Base-by-base conservation (phyloP, 1,140 invertebrate genomes). In the Drosophila serrata region DNA sequence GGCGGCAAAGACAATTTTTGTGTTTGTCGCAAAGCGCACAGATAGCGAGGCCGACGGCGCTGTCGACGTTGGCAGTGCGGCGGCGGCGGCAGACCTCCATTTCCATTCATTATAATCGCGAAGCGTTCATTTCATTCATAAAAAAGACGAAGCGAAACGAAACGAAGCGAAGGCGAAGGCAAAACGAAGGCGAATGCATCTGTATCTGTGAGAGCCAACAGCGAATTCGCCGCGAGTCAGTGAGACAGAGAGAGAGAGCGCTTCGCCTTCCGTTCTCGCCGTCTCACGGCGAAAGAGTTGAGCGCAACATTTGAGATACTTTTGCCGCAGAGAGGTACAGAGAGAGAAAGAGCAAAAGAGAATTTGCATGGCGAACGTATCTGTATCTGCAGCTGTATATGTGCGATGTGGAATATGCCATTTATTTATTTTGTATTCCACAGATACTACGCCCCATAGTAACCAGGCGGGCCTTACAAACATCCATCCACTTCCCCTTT, bases 41-140 rank as follows among this genome's bases (percentile, higher is more conserved):
- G 33, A 43, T 12, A 22, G 45, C 37, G 62, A 65, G 43, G 65
- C 61, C 61, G 40, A 43, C 48, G 48, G 79, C 65, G 46, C 65
- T 51, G 64, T 6, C 45, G 53, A 15, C 35, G 33, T 22, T 59
- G 24, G 46, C 46, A 29, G 24, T 31, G 45, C 45, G 45, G n/a
- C 46, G 46, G 49, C 59, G 78, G 22, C 33, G 58, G 53, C 81
- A 78, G 82, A 86, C 53, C 79, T 65, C 82, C 81, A 69, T 65
- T 69, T 85, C 78, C 82, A 86, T 86, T 86, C 82, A 86, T 86
- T 86, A 86, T 86, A 86, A 82, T 79, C 65, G 62, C 27, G 57
- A 40, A 40, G 70, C 75, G 77, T 65, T 85, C 74, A 67, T 58
- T 88, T 88, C 85, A 88, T 88, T 88, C 85, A 88, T 88, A 88